phyloP scores from a whole-genome alignment of 2,888 invertebrate genomes.

The Ophraella communa region DNA sequence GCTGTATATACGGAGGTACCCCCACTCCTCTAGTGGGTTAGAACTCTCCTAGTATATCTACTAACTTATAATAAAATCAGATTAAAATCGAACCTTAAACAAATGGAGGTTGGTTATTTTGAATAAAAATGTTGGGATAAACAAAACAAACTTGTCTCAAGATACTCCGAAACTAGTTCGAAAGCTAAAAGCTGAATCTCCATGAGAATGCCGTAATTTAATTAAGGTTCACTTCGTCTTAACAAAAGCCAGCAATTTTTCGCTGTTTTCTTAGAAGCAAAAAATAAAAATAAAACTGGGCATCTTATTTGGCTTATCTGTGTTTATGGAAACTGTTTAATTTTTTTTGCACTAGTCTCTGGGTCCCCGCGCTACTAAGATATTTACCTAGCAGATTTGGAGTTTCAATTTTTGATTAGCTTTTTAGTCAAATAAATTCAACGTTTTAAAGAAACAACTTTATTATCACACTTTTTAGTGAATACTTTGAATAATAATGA shows the following conservation, averaged over 20 bases:
- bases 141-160: conserved; percentile 21
- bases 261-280: conserved; percentile 22
- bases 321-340: conserved; percentile 30
- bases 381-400: neutral
- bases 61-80: no score
- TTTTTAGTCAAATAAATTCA: no score
- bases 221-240: conserved; percentile 23
- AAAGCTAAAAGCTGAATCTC: conserved; percentile 27
- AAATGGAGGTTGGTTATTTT: neutral
- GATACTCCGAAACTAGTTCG: conserved; percentile 17
- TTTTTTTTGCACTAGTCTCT: conserved; percentile 21
- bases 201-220: conserved; percentile 32
- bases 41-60: no score
- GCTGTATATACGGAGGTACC: no score
- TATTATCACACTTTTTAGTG: no score
- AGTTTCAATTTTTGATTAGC: neutral
- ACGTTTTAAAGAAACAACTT: no score
- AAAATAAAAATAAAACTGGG: conserved; percentile 14
- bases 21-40: no score
- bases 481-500: no score
- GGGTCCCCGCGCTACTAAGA: neutral
- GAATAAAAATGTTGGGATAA: conserved; percentile 10
- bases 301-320: conserved; percentile 22
- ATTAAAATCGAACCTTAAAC: no score
- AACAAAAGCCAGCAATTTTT: conserved; percentile 25